These are phyloP conservation scores for Sturnira hondurensis DNA, from an alignment of 2,113 vertebrate species.

Conservation along the genomic window DNA sequence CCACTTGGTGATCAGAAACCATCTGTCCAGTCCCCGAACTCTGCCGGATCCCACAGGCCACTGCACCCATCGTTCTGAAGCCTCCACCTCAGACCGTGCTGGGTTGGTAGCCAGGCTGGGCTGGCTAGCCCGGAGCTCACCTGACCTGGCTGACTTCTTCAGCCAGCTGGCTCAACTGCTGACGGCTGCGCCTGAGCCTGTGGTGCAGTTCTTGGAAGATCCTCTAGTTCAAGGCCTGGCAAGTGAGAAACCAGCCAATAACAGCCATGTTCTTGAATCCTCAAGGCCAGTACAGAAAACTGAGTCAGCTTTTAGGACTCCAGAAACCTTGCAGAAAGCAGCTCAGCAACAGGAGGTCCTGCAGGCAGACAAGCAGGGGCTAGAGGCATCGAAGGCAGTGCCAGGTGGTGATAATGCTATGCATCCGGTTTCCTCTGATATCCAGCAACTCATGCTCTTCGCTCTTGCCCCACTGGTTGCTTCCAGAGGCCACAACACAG, in stretches of 20 bases:
- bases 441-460: constrained; percentile 24
- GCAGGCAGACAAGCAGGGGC: not conserved
- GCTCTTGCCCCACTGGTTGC: not conserved
- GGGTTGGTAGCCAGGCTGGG: not conserved
- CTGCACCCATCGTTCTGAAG: not conserved
- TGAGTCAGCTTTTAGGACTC: constrained; percentile 41
- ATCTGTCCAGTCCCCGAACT: fast-evolving
- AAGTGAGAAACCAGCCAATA: constrained; percentile 45
- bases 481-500: not conserved
- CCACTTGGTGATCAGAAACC: constrained; percentile 60
- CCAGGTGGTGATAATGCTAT: constrained; percentile 57
- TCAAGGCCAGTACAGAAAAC: constrained; percentile 60
- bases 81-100: not conserved
- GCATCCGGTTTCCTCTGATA: not conserved
- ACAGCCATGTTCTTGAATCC: constrained; percentile 48
- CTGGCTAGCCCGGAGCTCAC: not conserved
- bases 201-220: constrained; percentile 62
- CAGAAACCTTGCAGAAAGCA: constrained; percentile 46
- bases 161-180: constrained; percentile 50
- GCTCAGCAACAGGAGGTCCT: not conserved
- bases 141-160: constrained; percentile 41
- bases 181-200: not conserved
- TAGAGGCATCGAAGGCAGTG: constrained; percentile 10
- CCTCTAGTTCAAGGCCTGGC: constrained; percentile 60
- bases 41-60: not conserved